Evolutionary conservation across 1,140 invertebrate species (phyloP).

Genomic region (Drosophila obscura): DNA sequence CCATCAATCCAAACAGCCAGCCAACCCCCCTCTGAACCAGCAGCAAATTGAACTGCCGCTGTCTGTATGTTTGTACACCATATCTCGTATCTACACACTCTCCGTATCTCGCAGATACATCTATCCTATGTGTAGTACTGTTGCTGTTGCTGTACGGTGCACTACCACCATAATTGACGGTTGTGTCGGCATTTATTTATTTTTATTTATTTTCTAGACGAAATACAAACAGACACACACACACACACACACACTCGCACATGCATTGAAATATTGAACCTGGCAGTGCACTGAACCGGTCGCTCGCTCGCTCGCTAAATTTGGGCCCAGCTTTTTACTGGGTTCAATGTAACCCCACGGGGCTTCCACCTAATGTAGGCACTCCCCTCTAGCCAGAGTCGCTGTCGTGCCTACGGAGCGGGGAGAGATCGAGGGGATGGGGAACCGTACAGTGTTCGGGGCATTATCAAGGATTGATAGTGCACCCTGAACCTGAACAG

Average conservation of each 20-base stretch:
- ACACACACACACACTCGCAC: constrained; percentile 15
- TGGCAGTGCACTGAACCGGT: constrained; percentile 67
- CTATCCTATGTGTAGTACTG: constrained; percentile 35
- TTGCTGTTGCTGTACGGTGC: constrained; percentile 43
- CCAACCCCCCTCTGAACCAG: constrained; percentile 54
- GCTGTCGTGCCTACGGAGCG: constrained; percentile 26
- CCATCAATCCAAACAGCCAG: constrained; percentile 64
- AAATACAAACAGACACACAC: constrained; percentile 28
- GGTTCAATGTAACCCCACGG: constrained; percentile 76
- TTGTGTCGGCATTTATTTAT: constrained; percentile 78
- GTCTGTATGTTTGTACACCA: constrained; percentile 71
- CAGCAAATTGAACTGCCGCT: constrained; percentile 76
- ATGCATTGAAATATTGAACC: background rate
- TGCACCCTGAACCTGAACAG: constrained; percentile 23
- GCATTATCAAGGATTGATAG: constrained; percentile 30
- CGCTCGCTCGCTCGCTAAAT: constrained; percentile 61
- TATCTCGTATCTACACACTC: constrained; percentile 39
- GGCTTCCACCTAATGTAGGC: constrained; percentile 59
- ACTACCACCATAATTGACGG: constrained; percentile 75
- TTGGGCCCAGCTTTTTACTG: constrained; percentile 73
- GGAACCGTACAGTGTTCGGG: constrained; percentile 6
- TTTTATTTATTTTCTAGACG: constrained; percentile 51
- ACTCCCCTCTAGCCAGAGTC: constrained; percentile 25
- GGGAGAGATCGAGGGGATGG: background rate
- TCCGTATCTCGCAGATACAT: constrained; percentile 10